Percentiles rank a stretch among this genome's conserved stretches.
These are phyloP conservation scores for Lasioglossum leucozonium DNA, from an alignment of 2,888 invertebrate genomes.

Conservation along the genomic window DNA sequence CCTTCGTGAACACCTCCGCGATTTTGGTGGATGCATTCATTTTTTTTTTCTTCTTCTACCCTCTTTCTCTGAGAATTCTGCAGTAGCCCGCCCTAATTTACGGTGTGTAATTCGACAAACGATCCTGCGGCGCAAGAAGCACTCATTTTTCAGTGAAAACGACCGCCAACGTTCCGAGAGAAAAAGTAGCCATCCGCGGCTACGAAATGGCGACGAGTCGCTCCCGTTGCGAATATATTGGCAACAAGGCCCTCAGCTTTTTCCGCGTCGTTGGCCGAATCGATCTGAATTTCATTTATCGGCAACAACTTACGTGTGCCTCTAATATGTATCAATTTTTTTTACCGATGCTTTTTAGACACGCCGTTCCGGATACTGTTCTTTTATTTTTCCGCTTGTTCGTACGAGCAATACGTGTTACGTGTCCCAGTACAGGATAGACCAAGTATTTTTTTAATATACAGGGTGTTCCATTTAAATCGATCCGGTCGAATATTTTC, in stretches of 20 bases:
- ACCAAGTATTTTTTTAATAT: neutral
- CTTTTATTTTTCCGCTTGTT: neutral
- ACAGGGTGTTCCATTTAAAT: no score
- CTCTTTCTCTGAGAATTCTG: slow-evolving; percentile 12
- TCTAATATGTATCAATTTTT: neutral
- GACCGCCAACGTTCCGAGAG: slow-evolving; percentile 58
- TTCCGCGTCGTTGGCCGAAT: slow-evolving; percentile 10
- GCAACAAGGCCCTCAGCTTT: slow-evolving; percentile 24
- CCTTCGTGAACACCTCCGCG: slow-evolving; percentile 20
- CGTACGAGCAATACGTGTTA: neutral
- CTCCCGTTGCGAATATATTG: slow-evolving; percentile 37
- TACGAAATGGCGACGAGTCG: slow-evolving; percentile 38
- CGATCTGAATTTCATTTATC: slow-evolving; percentile 24
- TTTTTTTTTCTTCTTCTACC: slow-evolving; percentile 29
- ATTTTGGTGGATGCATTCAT: slow-evolving; percentile 33
- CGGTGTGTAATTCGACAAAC: slow-evolving; percentile 70
- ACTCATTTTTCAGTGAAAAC: slow-evolving; percentile 75
- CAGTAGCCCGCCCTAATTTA: slow-evolving; percentile 70
- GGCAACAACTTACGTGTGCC: neutral
- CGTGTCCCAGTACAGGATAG: neutral
- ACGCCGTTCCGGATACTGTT: neutral
- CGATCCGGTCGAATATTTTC: no score
- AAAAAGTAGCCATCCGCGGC: slow-evolving; percentile 55
- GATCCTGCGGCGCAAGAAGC: slow-evolving; percentile 66
- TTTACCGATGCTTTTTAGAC: neutral